phyloP scores from a whole-genome alignment of 2,113 vertebrate genomes.

The Hemiscyllium ocellatum region DNA sequence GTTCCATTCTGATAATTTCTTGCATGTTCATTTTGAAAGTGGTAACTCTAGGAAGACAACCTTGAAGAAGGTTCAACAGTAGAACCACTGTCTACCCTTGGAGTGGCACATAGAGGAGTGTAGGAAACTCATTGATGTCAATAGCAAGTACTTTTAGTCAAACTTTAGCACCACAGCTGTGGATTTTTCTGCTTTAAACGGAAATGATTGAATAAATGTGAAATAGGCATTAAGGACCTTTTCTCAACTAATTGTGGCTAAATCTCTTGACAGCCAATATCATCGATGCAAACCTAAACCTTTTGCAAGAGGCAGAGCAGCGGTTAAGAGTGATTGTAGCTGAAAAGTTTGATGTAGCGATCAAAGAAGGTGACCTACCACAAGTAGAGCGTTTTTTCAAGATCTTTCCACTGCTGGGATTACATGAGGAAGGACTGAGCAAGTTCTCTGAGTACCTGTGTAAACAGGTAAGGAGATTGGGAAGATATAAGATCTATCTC shows the following conservation, averaged over 20 bases:
- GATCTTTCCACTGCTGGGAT: conserved; percentile 88
- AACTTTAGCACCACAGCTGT: background rate
- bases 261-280: conserved; percentile 64
- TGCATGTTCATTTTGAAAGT: background rate
- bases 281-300: conserved; percentile 85
- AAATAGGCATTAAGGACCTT: background rate
- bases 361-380: conserved; percentile 75
- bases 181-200: background rate
- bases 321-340: conserved; percentile 84
- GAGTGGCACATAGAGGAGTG: background rate
- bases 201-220: background rate
- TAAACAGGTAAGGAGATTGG: conserved; percentile 67
- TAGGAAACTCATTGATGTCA: background rate
- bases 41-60: background rate
- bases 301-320: conserved; percentile 87
- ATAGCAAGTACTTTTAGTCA: background rate
- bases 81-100: background rate
- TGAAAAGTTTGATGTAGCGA: conserved; percentile 78
- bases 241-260: background rate
- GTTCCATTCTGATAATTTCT: background rate
- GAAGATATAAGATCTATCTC: background rate
- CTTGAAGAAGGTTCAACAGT: background rate
- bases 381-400: conserved; percentile 98
- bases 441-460: conserved; percentile 91
- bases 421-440: conserved; percentile 90